Percentiles rank a stretch among this genome's conserved stretches.
Conservation (phyloP, 1,140 invertebrate species). For the Cydia fagiglandana region DNA sequence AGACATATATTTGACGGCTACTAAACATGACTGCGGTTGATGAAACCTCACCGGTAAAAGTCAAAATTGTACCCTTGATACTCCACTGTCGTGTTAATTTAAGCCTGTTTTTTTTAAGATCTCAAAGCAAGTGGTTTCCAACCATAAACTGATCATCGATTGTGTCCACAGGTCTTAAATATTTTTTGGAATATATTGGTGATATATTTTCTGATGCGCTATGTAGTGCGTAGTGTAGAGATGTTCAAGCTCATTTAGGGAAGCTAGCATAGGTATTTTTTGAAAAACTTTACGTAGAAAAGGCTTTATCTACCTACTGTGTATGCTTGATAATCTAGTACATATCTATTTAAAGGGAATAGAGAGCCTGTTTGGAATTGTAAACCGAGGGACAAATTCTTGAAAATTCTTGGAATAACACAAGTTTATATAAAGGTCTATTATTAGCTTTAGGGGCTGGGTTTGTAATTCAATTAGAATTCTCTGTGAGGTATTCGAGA, state of each 20-base stretch:
- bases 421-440: slow-evolving; percentile 25
- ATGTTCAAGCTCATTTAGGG: no score
- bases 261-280: no score
- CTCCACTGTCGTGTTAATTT: no score
- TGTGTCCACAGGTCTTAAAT: no score
- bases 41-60: neutral
- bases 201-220: no score
- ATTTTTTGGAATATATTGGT: no score
- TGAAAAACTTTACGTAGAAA: neutral
- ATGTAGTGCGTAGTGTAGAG: no score
- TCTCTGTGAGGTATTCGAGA: slow-evolving; percentile 7
- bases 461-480: slow-evolving; percentile 23
- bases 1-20: no score
- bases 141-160: no score
- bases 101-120: no score
- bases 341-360: neutral
- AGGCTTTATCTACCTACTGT: neutral
- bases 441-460: slow-evolving; percentile 1
- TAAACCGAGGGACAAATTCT: slow-evolving; percentile 5
- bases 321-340: neutral
- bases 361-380: neutral
- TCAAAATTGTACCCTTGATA: slow-evolving; percentile 6
- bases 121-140: no score
- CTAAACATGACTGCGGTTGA: neutral
- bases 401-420: slow-evolving; percentile 4